Base-by-base conservation (phyloP, 2,113 vertebrate genomes). In the Papio anubis region DNA sequence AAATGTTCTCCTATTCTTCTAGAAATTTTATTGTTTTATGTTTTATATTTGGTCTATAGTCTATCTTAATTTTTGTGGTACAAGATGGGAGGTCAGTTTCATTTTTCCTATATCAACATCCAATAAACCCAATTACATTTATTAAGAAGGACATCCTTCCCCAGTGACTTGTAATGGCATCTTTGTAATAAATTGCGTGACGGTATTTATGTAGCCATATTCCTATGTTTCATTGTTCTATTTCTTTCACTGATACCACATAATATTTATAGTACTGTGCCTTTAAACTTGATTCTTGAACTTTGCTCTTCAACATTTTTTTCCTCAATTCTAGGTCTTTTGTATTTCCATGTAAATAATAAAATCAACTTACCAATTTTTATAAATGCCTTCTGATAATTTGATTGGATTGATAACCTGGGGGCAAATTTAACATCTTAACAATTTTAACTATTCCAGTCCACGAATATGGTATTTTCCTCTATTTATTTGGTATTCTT, bases 271-370 rank as follows among this genome's bases (percentile, higher is more conserved):
- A 16, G 73, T 61, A 75, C 2, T 80, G 45, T 25, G 85, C 7
- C 55, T 97, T 88, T 84, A 86, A 94, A 75, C 40, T 52, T 45
- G 50, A 35, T 90, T 66, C 23, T 88, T 80, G 48, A 73, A 90
- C 43, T 86, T 88, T 23, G 43, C 14, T 68, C 30, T 84, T 93
- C 18, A 94, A 50, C 9, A 93, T 93, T 86, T 92, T 61, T 38
- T 38, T 75, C 72, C 20, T 80, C 20, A 64, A 20, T 45, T 57
- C 32, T 57, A 30, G 55, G 68, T n/a, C 38, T n/a, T 93, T 84
- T 80, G 35, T 66, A 87, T 90, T 86, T 57, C n/a, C 27, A 73
- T 68, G 32, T 17, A 92, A 48, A 48, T 86, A n/a, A 40, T 73
- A 55, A 93, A 81, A 82, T 59, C 86, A 86, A 3, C n/a, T 87